Conservation (phyloP, 2,888 invertebrate species). For the Caprella mutica region DNA sequence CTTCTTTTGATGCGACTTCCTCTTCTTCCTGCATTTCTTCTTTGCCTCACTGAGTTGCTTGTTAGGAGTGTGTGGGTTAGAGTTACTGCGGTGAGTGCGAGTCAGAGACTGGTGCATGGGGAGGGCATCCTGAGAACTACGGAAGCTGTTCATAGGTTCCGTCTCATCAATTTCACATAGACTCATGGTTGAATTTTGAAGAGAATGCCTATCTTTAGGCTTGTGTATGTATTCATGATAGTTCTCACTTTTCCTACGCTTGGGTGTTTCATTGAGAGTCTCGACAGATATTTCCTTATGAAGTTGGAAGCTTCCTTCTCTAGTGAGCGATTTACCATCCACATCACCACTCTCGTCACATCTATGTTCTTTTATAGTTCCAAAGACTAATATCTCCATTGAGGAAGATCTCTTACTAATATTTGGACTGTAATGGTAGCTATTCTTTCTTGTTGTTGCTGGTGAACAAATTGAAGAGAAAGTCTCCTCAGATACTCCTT, state of each 20-base stretch:
- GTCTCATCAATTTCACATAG: conserved; percentile 19
- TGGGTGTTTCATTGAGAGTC: conserved; percentile 26
- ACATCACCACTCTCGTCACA: conserved; percentile 9
- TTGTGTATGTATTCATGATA: conserved; percentile 25
- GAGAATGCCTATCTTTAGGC: conserved; percentile 18
- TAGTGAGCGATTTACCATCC: conserved; percentile 17
- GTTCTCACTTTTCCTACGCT: conserved; percentile 10
- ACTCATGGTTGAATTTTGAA: conserved; percentile 27
- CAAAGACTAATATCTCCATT: conserved; percentile 32
- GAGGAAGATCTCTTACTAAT: conserved; percentile 30
- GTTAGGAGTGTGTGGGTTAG: too few species aligned
- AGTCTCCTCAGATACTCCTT: too few species aligned
- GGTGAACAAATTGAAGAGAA: conserved; percentile 11
- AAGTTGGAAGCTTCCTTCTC: conserved; percentile 31
- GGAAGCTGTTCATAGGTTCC: conserved; percentile 1
- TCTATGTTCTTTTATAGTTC: conserved; percentile 29
- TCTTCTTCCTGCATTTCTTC: too few species aligned
- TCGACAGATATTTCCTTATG: conserved; percentile 33
- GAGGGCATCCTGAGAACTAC: neutral
- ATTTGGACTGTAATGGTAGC: conserved; percentile 12
- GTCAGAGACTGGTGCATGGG: conserved; percentile 4
- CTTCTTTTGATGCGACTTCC: too few species aligned
- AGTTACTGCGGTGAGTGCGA: neutral
- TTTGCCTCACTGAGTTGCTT: too few species aligned
- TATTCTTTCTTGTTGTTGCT: conserved; percentile 11